Evolutionary conservation across 2,888 invertebrate genomes (phyloP).

Genomic region (Athetis lepigone): DNA sequence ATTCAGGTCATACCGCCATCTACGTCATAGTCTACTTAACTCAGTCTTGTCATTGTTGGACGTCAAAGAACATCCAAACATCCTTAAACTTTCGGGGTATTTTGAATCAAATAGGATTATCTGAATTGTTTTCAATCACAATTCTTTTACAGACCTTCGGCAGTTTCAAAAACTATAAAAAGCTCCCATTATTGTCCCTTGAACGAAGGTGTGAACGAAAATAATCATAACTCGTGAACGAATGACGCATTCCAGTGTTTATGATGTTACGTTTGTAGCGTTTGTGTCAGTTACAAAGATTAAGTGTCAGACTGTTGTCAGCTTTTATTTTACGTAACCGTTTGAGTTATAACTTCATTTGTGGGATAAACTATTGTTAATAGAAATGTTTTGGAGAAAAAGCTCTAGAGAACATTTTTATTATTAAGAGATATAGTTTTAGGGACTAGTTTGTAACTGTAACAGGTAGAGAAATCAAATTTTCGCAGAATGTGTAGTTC

Average conservation of each 20-base stretch:
- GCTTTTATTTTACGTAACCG: slow-evolving; percentile 18
- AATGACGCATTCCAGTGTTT: slow-evolving; percentile 52
- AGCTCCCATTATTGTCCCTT: slow-evolving; percentile 19
- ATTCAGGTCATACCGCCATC: too few species aligned
- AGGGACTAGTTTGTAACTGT: too few species aligned
- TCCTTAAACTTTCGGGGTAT: too few species aligned
- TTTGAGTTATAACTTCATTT: slow-evolving; percentile 40
- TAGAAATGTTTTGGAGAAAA: neutral
- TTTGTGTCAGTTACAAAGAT: slow-evolving; percentile 44
- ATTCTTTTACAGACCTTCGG: neutral
- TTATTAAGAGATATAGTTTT: too few species aligned
- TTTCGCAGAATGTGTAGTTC: too few species aligned
- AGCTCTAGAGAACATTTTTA: too few species aligned
- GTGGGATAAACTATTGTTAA: neutral
- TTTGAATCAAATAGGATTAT: too few species aligned
- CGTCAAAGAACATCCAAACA: too few species aligned
- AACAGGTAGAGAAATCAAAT: too few species aligned
- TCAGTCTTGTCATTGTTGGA: too few species aligned
- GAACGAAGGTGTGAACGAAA: slow-evolving; percentile 19
- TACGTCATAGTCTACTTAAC: too few species aligned
- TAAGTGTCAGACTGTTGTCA: slow-evolving; percentile 29
- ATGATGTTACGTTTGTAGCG: slow-evolving; percentile 29
- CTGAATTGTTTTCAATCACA: too few species aligned
- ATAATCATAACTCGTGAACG: slow-evolving; percentile 31
- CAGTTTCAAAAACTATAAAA: slow-evolving; percentile 12